These are phyloP conservation scores for Pegoplata infirma DNA, from an alignment of 2,888 invertebrate species.

Conservation along the genomic window DNA sequence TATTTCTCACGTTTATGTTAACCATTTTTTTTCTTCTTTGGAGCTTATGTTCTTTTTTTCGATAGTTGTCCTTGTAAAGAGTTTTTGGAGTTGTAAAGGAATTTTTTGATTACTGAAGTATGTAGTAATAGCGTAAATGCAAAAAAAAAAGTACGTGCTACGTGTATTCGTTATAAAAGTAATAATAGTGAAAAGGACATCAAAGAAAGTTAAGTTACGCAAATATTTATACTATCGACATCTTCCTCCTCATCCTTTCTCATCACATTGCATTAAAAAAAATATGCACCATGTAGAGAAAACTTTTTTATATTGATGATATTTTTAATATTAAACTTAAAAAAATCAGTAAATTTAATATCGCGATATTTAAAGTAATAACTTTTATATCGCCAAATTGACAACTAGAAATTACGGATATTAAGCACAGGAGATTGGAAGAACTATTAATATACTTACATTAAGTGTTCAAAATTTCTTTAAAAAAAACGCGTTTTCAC, in stretches of 20 bases:
- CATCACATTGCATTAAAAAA: not conserved
- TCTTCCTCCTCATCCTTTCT: slow-evolving; percentile 18
- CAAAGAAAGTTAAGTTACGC: slow-evolving; percentile 46
- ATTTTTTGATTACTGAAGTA: slow-evolving; percentile 60
- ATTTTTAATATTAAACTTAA: too few relatives aligned
- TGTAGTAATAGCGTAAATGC: slow-evolving; percentile 32
- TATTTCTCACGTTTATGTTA: slow-evolving; percentile 52
- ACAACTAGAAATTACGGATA: too few relatives aligned
- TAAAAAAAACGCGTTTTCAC: too few relatives aligned
- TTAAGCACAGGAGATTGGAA: too few relatives aligned
- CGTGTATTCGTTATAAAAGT: slow-evolving; percentile 44
- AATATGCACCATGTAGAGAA: too few relatives aligned
- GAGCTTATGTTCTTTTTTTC: slow-evolving; percentile 33
- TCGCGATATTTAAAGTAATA: too few relatives aligned
- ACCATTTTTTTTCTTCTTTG: slow-evolving; percentile 47
- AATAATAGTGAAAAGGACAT: slow-evolving; percentile 56
- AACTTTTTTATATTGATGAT: too few relatives aligned
- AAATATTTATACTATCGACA: slow-evolving; percentile 49
- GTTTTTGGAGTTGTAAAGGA: slow-evolving; percentile 59
- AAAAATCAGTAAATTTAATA: too few relatives aligned
- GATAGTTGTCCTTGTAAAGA: slow-evolving; percentile 52
- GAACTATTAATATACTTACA: too few relatives aligned
- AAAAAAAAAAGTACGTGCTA: slow-evolving; percentile 22
- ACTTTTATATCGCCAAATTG: too few relatives aligned
- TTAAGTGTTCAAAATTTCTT: too few relatives aligned